Conservation (phyloP, 2,797 vertebrate species). For the Micropoecilia bifurca region DNA sequence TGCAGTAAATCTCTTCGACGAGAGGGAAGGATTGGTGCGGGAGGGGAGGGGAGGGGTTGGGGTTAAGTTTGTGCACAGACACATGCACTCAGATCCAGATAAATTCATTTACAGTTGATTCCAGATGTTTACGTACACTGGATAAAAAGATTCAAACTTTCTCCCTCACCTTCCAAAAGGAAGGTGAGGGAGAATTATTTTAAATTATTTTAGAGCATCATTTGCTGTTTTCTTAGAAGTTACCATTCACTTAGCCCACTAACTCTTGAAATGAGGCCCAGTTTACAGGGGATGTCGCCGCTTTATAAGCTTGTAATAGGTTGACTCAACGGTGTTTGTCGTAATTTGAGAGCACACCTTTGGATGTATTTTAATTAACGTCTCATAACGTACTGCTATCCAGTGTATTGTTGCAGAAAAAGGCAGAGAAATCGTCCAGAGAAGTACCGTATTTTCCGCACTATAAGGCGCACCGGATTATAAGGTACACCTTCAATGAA, state of each 20-base stretch:
- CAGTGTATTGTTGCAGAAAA: neutral
- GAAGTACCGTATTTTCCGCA: too few relatives aligned
- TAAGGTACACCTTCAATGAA: too few relatives aligned
- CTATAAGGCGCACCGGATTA: too few relatives aligned
- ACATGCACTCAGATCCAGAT: constrained; percentile 26
- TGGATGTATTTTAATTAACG: neutral
- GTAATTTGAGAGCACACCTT: neutral
- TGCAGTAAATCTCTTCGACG: constrained; percentile 70
- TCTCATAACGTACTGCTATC: neutral
- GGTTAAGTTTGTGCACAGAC: constrained; percentile 34
- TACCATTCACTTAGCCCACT: neutral
- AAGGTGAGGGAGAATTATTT: too few relatives aligned
- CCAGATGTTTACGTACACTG: neutral
- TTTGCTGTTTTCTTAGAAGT: neutral
- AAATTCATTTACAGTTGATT: constrained; percentile 22
- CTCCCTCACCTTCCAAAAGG: neutral
- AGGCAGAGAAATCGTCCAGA: neutral
- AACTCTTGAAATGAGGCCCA: too few relatives aligned
- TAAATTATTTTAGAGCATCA: neutral
- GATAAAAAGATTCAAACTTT: neutral
- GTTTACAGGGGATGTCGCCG: too few relatives aligned
- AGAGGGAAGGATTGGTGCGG: constrained; percentile 32
- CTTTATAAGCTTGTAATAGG: neutral
- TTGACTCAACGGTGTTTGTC: neutral
- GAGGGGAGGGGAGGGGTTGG: constrained; percentile 2